These are phyloP conservation scores for Xenops minutus DNA, from an alignment of 2,797 vertebrate genomes.

Conservation along the genomic window DNA sequence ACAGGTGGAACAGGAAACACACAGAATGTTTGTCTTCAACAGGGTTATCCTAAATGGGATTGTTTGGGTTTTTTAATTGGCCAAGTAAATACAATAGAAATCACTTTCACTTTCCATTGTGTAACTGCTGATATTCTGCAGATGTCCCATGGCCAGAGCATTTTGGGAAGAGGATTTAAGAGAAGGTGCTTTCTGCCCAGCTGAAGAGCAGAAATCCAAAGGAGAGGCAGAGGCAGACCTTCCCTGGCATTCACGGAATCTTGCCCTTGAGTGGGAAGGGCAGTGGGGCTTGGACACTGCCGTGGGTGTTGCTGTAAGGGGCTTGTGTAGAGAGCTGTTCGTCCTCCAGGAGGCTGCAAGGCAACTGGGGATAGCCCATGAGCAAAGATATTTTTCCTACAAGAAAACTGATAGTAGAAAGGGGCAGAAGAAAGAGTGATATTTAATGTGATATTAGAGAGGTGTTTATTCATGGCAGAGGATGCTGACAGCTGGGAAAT, in stretches of 20 bases:
- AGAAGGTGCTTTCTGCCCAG: neutral
- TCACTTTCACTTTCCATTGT: neutral
- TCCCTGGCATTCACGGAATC: neutral
- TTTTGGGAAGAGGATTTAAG: neutral
- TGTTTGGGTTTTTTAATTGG: neutral
- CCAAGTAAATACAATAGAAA: neutral
- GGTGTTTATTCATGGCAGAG: neutral
- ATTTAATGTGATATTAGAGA: neutral
- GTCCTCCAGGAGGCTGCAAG: neutral
- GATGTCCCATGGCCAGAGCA: neutral
- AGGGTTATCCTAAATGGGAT: neutral
- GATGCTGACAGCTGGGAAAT: neutral
- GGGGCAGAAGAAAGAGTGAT: neutral
- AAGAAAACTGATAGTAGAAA: neutral
- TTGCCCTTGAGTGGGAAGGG: neutral
- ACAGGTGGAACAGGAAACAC: neutral
- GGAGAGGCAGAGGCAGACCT: neutral
- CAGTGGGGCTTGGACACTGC: neutral
- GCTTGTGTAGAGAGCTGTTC: neutral
- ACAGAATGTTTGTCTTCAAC: neutral
- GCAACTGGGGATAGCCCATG: accelerated
- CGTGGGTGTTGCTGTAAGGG: accelerated
- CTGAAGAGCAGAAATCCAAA: neutral
- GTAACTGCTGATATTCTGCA: neutral
- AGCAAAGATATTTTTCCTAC: neutral